phyloP scores from a whole-genome alignment of 64 coral and sea anemone genomes.

The Anthopleura sola region DNA sequence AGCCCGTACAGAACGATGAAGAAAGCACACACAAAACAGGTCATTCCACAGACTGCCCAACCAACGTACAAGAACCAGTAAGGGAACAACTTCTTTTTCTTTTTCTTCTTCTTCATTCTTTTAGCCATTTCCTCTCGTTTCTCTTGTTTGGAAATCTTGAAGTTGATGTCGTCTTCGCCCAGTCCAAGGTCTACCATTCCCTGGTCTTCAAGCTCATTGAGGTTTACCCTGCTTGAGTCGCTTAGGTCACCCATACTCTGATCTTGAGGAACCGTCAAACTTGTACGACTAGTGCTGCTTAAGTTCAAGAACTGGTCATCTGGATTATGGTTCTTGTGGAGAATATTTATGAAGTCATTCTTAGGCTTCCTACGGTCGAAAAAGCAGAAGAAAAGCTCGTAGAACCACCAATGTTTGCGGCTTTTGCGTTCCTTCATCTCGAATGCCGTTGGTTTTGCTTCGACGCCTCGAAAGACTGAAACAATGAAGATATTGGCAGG shows the following conservation, averaged over 20 bases:
- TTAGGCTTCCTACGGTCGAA: constrained; percentile 72
- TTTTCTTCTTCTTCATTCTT: constrained; percentile 86
- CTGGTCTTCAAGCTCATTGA: neutral
- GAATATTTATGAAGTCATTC: constrained; percentile 87
- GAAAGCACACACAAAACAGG: constrained; percentile 70
- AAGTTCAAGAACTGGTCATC: constrained; percentile 70
- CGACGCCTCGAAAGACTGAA: constrained; percentile 64
- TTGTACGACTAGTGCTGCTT: constrained; percentile 48
- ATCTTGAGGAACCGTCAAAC: constrained; percentile 19
- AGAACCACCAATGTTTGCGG: constrained; percentile 80
- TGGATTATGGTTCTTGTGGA: constrained; percentile 68
- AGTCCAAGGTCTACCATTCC: constrained; percentile 25
- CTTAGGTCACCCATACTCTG: constrained; percentile 28
- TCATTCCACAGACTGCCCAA: constrained; percentile 78
- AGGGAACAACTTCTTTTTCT: constrained; percentile 85
- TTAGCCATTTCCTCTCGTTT: constrained; percentile 78
- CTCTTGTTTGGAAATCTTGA: constrained; percentile 90
- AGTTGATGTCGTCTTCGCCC: constrained; percentile 72
- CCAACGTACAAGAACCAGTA: constrained; percentile 91
- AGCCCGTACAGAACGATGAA: constrained; percentile 85
- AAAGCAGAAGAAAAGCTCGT: constrained; percentile 87
- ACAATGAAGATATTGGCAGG: constrained; percentile 87
- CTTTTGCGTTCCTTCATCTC: constrained; percentile 71
- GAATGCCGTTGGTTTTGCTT: constrained; percentile 62
- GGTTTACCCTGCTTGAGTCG: constrained; percentile 43